These are phyloP conservation scores for Laothoe populi DNA, from an alignment of 2,888 invertebrate genomes.

Conservation along the genomic window DNA sequence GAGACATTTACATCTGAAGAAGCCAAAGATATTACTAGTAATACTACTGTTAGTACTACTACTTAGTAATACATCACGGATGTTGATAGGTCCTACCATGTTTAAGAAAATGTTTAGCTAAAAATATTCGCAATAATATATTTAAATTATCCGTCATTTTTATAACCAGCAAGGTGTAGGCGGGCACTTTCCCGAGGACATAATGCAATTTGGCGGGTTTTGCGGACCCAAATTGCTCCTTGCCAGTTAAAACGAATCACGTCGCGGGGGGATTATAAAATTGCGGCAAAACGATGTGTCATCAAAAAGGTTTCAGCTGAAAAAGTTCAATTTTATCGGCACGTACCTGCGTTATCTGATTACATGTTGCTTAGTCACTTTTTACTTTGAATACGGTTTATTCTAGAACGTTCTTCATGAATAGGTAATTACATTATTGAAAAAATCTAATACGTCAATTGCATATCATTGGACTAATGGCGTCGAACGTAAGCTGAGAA, in stretches of 20 bases:
- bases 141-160: slow-evolving; percentile 55
- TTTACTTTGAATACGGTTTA: slow-evolving; percentile 12
- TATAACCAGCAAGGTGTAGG: slow-evolving; percentile 43
- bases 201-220: slow-evolving; percentile 66
- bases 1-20: no score
- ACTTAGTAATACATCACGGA: no score
- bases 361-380: slow-evolving; percentile 14
- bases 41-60: no score
- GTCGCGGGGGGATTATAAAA: slow-evolving; percentile 69
- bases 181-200: slow-evolving; percentile 49
- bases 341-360: slow-evolving; percentile 32
- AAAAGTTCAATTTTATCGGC: slow-evolving; percentile 49
- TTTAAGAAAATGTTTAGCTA: slow-evolving; percentile 9
- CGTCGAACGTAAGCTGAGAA: no score
- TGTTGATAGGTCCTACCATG: no score
- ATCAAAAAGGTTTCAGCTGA: slow-evolving; percentile 58
- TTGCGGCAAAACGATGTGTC: slow-evolving; percentile 61
- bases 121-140: slow-evolving; percentile 53
- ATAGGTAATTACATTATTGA: neutral
- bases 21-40: no score
- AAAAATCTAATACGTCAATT: no score
- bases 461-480: no score
- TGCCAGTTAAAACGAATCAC: slow-evolving; percentile 71
- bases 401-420: neutral
- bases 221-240: slow-evolving; percentile 65